Conservation (phyloP, 2,797 vertebrate species). For the Sebastes cheni region DNA sequence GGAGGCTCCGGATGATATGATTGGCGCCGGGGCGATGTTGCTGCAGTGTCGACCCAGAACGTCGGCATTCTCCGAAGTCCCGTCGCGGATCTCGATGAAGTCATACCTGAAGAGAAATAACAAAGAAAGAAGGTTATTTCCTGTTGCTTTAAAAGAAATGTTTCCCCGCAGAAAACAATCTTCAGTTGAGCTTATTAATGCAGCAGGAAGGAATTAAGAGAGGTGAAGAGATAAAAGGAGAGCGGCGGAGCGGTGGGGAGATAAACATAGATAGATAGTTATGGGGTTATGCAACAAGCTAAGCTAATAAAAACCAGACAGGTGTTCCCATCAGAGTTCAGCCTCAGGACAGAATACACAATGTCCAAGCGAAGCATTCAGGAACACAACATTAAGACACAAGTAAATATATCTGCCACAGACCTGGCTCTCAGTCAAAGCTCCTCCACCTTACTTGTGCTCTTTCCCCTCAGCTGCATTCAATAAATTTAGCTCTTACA, state of each 20-base stretch:
- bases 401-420: conserved; percentile 34
- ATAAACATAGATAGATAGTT: conserved; percentile 47
- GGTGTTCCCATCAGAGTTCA: conserved; percentile 50
- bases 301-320: conserved; percentile 66
- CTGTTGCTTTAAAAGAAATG: background rate
- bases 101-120: conserved; percentile 85
- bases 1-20: conserved; percentile 93
- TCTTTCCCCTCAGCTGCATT: conserved; percentile 35
- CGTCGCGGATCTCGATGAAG: conserved; percentile 96
- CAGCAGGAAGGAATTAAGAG: conserved; percentile 16
- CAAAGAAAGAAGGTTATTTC: background rate
- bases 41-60: conserved; percentile 96
- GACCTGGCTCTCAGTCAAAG: conserved; percentile 16
- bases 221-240: conserved; percentile 6
- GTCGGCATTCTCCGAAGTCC: conserved; percentile 88
- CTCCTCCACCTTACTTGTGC: conserved; percentile 1
- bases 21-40: conserved; percentile 96
- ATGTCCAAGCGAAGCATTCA: conserved; percentile 24
- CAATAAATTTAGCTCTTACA: conserved; percentile 43
- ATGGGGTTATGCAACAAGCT: conserved; percentile 41
- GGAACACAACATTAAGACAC: conserved; percentile 33
- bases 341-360: conserved; percentile 36
- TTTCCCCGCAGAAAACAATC: background rate
- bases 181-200: background rate
- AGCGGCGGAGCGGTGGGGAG: background rate